Evolutionary conservation across 2,797 vertebrate species (phyloP).

Genomic region (Notolabrus celidotus): DNA sequence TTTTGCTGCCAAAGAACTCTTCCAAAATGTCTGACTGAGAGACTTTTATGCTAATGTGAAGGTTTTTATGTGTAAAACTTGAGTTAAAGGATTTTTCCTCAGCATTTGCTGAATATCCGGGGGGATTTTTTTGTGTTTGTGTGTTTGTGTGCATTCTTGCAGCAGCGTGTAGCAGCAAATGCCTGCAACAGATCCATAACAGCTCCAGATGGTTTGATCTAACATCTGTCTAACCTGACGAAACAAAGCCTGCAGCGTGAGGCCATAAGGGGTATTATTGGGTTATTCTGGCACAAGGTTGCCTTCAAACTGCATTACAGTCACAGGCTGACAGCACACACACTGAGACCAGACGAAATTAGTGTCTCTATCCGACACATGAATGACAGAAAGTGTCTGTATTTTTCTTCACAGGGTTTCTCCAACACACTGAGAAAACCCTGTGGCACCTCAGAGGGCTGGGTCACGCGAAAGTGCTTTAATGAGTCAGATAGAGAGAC

Average conservation of each 20-base stretch:
- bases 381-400: constrained; percentile 46
- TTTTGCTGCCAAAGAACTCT: constrained; percentile 46
- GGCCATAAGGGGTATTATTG: constrained; percentile 70
- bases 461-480: constrained; percentile 57
- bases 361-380: constrained; percentile 19
- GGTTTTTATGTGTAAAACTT: constrained; percentile 46
- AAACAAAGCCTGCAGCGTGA: constrained; percentile 61
- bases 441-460: constrained; percentile 47
- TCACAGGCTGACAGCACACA: constrained; percentile 50
- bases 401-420: constrained; percentile 30
- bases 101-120: constrained; percentile 12
- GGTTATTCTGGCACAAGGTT: constrained; percentile 67
- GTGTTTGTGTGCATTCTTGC: constrained; percentile 9
- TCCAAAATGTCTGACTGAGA: constrained; percentile 43
- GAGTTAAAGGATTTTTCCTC: neutral
- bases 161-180: neutral
- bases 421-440: constrained; percentile 27
- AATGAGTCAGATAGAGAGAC: constrained; percentile 63
- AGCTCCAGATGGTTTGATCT: constrained; percentile 64
- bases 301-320: constrained; percentile 54
- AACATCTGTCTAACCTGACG: constrained; percentile 75
- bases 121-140: constrained; percentile 15
- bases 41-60: constrained; percentile 45
- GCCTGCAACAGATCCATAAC: constrained; percentile 52
- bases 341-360: constrained; percentile 39